Conservation (phyloP, 2,888 invertebrate genomes). For the Xestia ashworthii region DNA sequence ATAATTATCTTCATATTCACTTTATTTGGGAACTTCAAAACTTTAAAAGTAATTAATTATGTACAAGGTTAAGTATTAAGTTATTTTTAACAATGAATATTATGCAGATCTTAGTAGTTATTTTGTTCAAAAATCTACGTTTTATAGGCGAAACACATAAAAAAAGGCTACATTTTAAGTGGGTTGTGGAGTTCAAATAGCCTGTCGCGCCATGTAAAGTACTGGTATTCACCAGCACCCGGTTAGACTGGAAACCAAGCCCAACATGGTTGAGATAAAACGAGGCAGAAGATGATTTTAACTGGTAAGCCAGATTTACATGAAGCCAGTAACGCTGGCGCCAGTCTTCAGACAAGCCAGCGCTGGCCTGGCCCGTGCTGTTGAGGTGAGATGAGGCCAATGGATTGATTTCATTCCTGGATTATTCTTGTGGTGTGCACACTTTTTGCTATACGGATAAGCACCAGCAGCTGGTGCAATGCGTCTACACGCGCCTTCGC, state of each 20-base stretch:
- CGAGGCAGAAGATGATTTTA: background rate
- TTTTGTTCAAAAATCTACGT: slow-evolving; percentile 44
- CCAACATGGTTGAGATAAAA: background rate
- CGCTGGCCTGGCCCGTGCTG: too few species aligned
- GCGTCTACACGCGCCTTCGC: too few species aligned
- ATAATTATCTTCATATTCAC: slow-evolving; percentile 13
- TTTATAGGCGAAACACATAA: background rate
- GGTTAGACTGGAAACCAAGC: background rate
- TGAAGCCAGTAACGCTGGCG: too few species aligned
- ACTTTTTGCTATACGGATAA: too few species aligned
- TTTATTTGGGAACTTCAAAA: slow-evolving; percentile 55
- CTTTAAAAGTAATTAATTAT: slow-evolving; percentile 43
- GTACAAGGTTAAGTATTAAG: slow-evolving; percentile 48
- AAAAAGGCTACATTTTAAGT: background rate
- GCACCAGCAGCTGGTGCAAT: too few species aligned
- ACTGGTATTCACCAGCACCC: background rate
- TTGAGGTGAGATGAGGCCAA: too few species aligned
- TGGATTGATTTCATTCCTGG: too few species aligned
- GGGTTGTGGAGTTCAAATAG: background rate
- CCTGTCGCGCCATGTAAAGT: background rate
- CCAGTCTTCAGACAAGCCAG: too few species aligned
- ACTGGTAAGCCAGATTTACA: background rate
- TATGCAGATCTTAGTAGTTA: slow-evolving; percentile 60
- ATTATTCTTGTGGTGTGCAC: too few species aligned
- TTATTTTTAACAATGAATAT: slow-evolving; percentile 45